phyloP scores from a whole-genome alignment of 2,113 vertebrate species.

The Lepus europaeus region DNA sequence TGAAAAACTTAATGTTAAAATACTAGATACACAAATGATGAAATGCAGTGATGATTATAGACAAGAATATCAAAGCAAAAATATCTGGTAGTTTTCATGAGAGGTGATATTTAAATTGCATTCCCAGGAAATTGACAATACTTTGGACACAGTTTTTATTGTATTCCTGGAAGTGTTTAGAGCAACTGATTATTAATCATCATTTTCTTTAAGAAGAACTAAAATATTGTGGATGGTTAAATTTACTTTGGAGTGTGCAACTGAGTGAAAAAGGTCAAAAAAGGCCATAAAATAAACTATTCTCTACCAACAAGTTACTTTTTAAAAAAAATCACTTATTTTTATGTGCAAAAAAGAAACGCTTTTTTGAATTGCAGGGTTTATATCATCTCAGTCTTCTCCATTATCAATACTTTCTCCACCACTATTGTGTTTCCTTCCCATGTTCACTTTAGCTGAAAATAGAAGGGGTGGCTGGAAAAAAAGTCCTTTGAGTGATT shows the following conservation, averaged over 20 bases:
- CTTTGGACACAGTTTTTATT: neutral
- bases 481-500: neutral
- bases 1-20: neutral
- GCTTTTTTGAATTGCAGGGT: neutral
- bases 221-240: neutral
- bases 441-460: neutral
- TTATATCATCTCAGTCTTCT: neutral
- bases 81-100: neutral
- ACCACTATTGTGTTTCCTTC: neutral
- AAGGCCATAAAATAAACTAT: neutral
- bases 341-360: neutral
- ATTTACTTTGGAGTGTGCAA: neutral
- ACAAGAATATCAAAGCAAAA: neutral
- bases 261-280: slow-evolving; percentile 5
- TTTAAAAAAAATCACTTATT: neutral
- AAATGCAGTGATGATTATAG: neutral
- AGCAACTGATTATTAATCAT: neutral
- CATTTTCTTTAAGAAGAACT: slow-evolving; percentile 14
- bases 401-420: neutral
- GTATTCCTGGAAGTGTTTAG: neutral
- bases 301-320: neutral
- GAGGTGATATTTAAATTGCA: neutral
- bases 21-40: neutral
- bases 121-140: neutral
- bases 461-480: neutral